phyloP scores from a whole-genome alignment of 2,113 vertebrate species.

The Tupaia tana region DNA sequence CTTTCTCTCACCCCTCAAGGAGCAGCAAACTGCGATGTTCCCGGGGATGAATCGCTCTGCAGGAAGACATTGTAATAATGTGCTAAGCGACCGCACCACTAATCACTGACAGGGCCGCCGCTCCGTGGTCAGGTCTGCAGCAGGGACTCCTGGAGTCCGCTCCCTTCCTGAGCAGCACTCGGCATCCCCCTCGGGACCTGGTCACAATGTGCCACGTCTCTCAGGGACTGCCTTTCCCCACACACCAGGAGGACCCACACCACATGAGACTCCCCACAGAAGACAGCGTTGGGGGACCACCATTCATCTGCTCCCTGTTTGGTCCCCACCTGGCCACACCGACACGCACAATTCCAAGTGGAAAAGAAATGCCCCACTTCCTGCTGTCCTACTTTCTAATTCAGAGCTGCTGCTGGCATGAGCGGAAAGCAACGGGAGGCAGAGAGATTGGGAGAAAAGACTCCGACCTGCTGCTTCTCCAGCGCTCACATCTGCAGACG shows the following conservation, averaged over 20 bases:
- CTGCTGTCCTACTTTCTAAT: slow-evolving; percentile 6
- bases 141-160: neutral
- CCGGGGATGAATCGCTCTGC: slow-evolving; percentile 15
- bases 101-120: neutral
- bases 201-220: neutral
- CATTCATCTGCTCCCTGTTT: neutral
- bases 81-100: neutral
- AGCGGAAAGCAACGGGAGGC: neutral
- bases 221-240: neutral
- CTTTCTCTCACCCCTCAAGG: neutral
- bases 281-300: slow-evolving; percentile 4
- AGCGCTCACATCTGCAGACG: neutral
- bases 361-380: neutral
- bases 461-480: neutral
- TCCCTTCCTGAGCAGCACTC: neutral
- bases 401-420: neutral
- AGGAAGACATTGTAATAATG: neutral
- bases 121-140: neutral
- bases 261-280: neutral
- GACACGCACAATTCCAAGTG: neutral
- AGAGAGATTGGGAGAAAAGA: neutral
- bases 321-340: neutral
- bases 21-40: neutral
- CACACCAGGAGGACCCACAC: neutral
- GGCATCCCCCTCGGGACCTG: neutral